A percentile compares a stretch with the other conserved stretches of the same genome.
These are phyloP conservation scores for Platysteira castanea DNA, from an alignment of 2,113 vertebrate genomes.

Conservation along the genomic window DNA sequence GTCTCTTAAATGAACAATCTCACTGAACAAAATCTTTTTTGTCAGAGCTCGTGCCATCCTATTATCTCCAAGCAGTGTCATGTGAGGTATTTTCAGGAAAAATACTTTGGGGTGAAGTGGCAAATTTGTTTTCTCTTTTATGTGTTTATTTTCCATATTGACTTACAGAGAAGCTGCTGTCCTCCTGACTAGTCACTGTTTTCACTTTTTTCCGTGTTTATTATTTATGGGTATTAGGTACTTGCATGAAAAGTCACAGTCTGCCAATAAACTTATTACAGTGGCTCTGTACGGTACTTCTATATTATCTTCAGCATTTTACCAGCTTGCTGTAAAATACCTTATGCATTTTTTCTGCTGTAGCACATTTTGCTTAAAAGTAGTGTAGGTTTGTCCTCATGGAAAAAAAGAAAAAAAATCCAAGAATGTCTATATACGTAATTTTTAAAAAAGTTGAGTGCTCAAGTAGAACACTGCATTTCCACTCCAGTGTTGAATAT, in stretches of 20 bases:
- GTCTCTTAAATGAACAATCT: background rate
- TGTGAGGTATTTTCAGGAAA: background rate
- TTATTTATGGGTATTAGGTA: background rate
- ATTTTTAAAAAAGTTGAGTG: conserved; percentile 25
- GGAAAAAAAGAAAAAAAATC: background rate
- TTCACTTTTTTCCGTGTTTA: background rate
- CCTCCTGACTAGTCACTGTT: background rate
- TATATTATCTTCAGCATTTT: conserved; percentile 29
- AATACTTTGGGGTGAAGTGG: background rate
- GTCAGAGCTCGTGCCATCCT: background rate
- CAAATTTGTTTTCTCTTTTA: background rate
- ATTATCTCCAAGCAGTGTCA: background rate
- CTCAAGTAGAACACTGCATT: conserved; percentile 1
- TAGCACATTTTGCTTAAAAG: conserved; percentile 38
- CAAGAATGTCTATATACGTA: background rate
- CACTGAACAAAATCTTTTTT: background rate
- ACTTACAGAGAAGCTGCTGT: background rate
- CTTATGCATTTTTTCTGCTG: conserved; percentile 27
- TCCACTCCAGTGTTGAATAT: background rate
- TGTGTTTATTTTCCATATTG: background rate
- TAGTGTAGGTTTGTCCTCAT: background rate
- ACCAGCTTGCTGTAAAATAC: conserved; percentile 13
- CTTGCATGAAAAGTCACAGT: background rate
- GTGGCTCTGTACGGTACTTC: background rate
- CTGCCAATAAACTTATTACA: background rate